Percentiles rank a stretch among this genome's conserved stretches.
phyloP scores from a whole-genome alignment of 1,140 invertebrate genomes.

The Oedothorax gibbosus region DNA sequence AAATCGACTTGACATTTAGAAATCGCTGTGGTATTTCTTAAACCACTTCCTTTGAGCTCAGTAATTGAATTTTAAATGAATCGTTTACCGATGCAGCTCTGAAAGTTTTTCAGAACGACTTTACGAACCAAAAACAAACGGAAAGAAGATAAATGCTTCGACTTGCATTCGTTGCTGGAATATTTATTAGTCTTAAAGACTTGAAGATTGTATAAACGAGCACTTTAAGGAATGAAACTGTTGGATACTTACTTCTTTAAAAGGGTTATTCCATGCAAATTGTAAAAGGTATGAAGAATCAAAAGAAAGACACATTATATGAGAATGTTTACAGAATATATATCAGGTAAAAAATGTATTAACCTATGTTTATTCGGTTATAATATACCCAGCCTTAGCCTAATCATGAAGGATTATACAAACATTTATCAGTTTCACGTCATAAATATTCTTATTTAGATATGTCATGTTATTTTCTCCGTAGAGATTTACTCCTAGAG shows the following conservation, averaged over 20 bases:
- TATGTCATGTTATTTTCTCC: no score
- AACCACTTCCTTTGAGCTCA: not conserved
- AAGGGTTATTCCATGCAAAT: not conserved
- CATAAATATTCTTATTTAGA: no score
- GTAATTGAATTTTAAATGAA: conserved; percentile 49
- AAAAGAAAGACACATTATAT: no score
- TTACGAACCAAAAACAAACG: conserved; percentile 21
- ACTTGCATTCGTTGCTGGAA: conserved; percentile 8
- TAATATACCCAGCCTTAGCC: no score
- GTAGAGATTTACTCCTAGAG: no score
- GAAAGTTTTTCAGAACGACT: conserved; percentile 20
- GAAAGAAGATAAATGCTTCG: not conserved
- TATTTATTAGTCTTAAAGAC: conserved; percentile 39
- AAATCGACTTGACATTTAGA: conserved; percentile 11
- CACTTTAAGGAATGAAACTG: conserved; percentile 20
- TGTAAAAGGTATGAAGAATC: no score
- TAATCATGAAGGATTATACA: no score
- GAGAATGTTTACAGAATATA: no score
- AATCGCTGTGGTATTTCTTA: conserved; percentile 18
- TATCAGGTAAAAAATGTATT: no score
- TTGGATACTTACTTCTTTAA: conserved; percentile 28
- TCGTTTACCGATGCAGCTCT: conserved; percentile 29
- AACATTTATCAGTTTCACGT: no score
- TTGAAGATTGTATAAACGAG: conserved; percentile 31
- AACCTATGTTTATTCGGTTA: no score